Base-by-base conservation (phyloP, 1,140 invertebrate genomes). In the Drosophila sulfurigaster region DNA sequence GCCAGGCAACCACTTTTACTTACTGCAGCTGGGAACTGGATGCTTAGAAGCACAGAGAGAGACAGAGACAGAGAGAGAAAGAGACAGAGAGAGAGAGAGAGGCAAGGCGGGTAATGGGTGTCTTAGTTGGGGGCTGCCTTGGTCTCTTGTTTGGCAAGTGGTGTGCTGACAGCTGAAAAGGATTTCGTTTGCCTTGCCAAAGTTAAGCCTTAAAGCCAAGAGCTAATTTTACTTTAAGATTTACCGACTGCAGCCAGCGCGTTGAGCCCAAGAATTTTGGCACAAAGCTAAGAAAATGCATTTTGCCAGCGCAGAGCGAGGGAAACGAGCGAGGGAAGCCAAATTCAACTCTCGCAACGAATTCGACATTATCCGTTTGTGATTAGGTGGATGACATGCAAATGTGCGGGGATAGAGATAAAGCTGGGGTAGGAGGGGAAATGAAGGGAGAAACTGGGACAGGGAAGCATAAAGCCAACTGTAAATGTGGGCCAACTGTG, bases 181-280 rank as follows among this genome's bases (percentile, higher is more conserved):
- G 85, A 89, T 89, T 89, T 76, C 75, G 85, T 78, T 89, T 81
- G 78, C 78, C 81, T 79, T 87, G 85, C 85, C 85, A 89, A 89
- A 82, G 83, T 85, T 89, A 89, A 89, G 85, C 85, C 86, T 89
- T 89, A 89, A 89, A 89, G 85, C 85, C 85, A 85, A 81, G 82
- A 89, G 85, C 85, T 89, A 89, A 89, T 89, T 89, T 89, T 79
- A 80, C 85, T 90, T 89, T 81, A 89, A 89, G 86, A 89, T 90
- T 86, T 79, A 63, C 71, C 70, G 64, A 75, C 56, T 65, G 71
- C 49, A 62, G 56, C 48, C 20, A 49, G 48, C 46, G 49, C 28
- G 20, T 46, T 51, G 32, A 48, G 59, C 32, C 66, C 58, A 73
- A 60, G 48, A 72, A 45, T 68, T 78, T 74, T 78, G 63, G 70